Evolutionary conservation across 2,113 vertebrate species (phyloP).

Genomic region (Struthio camelus): DNA sequence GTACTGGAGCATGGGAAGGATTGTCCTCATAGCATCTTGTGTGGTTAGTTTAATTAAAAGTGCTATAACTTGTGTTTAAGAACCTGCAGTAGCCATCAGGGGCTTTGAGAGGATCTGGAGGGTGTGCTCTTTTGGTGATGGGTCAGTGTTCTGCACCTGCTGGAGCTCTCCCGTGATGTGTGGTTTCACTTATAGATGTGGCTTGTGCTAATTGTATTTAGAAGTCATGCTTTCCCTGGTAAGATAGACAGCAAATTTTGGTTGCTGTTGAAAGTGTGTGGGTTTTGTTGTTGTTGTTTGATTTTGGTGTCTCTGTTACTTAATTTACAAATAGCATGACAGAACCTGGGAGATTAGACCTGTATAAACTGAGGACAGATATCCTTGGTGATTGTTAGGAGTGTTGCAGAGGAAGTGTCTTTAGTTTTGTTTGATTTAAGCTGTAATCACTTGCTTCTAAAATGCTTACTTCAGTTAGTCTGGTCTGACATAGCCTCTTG

Average conservation of each 20-base stretch:
- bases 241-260: not conserved
- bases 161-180: not conserved
- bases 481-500: not conserved
- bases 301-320: not conserved
- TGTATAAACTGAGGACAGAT: accelerated
- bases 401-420: not conserved
- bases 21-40: not conserved
- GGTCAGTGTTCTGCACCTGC: accelerated
- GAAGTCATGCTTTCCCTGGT: not conserved
- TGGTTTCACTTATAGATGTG: not conserved
- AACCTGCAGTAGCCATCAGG: accelerated
- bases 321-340: not conserved
- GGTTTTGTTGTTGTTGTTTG: not conserved
- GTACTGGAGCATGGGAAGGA: not conserved
- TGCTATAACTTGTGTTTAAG: not conserved
- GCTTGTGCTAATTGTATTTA: not conserved
- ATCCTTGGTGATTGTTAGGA: not conserved
- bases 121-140: no score
- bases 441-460: not conserved
- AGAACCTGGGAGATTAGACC: not conserved
- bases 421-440: not conserved
- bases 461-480: not conserved
- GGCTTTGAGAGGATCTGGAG: not conserved
- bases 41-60: not conserved
- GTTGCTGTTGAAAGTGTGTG: not conserved